Evolutionary conservation across 2,888 invertebrate species (phyloP).

Genomic region (Pachydiplax longipennis): DNA sequence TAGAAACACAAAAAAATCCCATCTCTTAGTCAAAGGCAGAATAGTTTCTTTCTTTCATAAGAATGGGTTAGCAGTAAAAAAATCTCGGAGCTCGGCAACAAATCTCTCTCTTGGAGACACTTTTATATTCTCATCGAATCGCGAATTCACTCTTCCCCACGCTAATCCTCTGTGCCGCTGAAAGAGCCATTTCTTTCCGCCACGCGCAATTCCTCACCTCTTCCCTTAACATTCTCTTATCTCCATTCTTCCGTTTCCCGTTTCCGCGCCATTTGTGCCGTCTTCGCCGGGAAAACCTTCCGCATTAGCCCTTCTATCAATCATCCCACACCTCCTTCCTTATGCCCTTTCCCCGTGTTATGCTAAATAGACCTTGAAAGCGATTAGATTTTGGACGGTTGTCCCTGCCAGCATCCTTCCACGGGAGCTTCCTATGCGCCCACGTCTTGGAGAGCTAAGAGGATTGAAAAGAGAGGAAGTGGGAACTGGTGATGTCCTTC

Average conservation of each 20-base stretch:
- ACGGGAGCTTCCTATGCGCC: too few species aligned
- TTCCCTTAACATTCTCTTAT: not conserved
- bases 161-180: not conserved
- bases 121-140: not conserved
- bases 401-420: too few species aligned
- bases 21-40: too few species aligned
- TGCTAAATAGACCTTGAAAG: not conserved
- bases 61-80: too few species aligned
- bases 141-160: not conserved
- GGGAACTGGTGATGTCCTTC: too few species aligned
- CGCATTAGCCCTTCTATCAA: not conserved
- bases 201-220: not conserved
- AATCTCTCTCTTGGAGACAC: not conserved
- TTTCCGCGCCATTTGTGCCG: not conserved
- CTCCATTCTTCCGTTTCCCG: not conserved
- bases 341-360: not conserved
- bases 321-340: not conserved
- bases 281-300: not conserved
- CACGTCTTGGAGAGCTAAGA: too few species aligned
- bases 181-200: not conserved
- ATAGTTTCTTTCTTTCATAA: too few species aligned
- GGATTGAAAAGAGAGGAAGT: too few species aligned
- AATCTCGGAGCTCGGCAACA: not conserved
- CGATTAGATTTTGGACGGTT: not conserved
- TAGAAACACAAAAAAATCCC: too few species aligned